Evolutionary conservation across 2,888 invertebrate species (phyloP).

Genomic region (Amaurobius ferox): DNA sequence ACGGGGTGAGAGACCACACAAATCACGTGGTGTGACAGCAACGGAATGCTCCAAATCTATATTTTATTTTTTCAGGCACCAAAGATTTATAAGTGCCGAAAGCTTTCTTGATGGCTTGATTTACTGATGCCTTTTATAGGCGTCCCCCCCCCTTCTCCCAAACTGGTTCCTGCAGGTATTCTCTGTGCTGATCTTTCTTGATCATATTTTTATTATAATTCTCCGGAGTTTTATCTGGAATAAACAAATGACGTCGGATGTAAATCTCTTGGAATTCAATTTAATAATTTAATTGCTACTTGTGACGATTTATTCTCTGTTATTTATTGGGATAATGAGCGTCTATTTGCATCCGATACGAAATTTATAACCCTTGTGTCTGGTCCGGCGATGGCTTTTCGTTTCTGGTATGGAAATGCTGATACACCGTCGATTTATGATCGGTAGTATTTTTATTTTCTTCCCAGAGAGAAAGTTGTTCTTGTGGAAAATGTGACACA

Average conservation of each 20-base stretch:
- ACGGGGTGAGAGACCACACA: constrained; percentile 67
- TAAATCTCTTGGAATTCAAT: constrained; percentile 68
- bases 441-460: neutral
- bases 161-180: constrained; percentile 46
- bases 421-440: neutral
- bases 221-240: constrained; percentile 26
- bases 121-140: constrained; percentile 61
- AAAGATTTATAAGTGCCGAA: constrained; percentile 70
- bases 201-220: constrained; percentile 1
- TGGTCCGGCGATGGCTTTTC: neutral
- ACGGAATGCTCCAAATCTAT: constrained; percentile 56
- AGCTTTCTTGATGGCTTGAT: constrained; percentile 70
- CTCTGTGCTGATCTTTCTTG: constrained; percentile 15
- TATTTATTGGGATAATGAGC: constrained; percentile 65
- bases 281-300: constrained; percentile 70
- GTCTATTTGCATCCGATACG: constrained; percentile 57
- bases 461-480: no score
- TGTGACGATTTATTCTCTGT: constrained; percentile 62
- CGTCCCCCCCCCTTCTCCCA: constrained; percentile 16
- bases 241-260: constrained; percentile 58
- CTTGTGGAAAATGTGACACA: no score
- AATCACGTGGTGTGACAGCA: constrained; percentile 65
- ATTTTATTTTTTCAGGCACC: constrained; percentile 30
- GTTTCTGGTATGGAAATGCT: constrained; percentile 13
- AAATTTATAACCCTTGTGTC: constrained; percentile 46